A percentile compares a stretch with the other conserved stretches of the same genome.
phyloP scores from a whole-genome alignment of 2,113 vertebrate genomes.

The Gallinago undulata region DNA sequence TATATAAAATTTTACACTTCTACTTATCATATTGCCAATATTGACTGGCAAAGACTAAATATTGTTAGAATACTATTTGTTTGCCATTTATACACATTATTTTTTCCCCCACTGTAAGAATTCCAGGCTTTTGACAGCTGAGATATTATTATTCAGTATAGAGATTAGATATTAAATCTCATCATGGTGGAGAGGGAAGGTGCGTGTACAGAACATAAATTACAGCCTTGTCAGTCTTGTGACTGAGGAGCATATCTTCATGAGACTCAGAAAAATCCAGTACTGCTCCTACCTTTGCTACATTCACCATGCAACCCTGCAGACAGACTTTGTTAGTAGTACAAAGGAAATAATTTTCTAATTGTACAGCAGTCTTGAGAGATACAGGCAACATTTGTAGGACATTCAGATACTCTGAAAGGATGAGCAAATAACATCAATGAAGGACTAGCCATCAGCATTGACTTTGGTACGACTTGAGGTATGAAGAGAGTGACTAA shows the following conservation, averaged over 20 bases:
- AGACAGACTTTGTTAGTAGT: not conserved
- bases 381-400: not conserved
- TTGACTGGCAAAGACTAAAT: not conserved
- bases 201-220: not conserved
- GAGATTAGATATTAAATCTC: constrained; percentile 3
- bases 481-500: not conserved
- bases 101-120: not conserved
- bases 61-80: not conserved
- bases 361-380: not conserved
- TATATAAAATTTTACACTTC: not conserved
- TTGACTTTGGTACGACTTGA: not conserved
- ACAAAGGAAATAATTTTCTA: not conserved
- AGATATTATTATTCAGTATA: not conserved
- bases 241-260: not conserved
- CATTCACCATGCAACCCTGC: not conserved
- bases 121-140: constrained; percentile 1
- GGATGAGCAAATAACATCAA: not conserved
- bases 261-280: not conserved
- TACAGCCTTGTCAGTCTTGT: not conserved
- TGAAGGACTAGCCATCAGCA: not conserved
- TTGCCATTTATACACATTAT: not conserved
- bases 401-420: not conserved
- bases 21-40: not conserved
- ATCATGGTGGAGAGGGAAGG: not conserved
- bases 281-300: not conserved